Conservation (phyloP, 2,113 vertebrate genomes). For the Passerina amoena region DNA sequence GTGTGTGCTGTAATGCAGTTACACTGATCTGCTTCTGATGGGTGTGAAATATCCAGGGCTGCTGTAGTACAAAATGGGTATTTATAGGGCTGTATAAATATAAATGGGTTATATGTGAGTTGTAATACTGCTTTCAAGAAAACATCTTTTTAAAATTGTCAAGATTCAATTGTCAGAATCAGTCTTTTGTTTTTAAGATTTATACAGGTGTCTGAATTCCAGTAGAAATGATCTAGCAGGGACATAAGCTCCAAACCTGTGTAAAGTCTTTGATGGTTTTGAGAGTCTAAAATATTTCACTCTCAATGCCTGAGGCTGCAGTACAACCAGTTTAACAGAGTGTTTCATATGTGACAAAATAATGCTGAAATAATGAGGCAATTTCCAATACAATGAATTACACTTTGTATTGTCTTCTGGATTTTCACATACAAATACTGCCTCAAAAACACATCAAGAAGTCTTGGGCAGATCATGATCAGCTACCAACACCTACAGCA, state of each 20-base stretch:
- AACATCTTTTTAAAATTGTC: neutral
- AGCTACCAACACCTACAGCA: neutral
- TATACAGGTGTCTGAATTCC: neutral
- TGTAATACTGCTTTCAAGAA: neutral
- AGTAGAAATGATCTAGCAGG: neutral
- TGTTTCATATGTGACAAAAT: neutral
- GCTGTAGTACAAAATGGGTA: neutral
- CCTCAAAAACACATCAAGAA: neutral
- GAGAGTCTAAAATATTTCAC: neutral
- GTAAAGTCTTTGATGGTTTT: neutral
- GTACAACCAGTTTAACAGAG: neutral
- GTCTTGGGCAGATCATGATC: neutral
- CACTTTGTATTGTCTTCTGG: neutral
- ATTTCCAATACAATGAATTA: neutral
- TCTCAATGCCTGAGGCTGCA: neutral
- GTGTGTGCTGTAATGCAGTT: neutral
- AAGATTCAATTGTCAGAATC: neutral
- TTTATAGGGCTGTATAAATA: neutral
- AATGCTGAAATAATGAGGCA: neutral
- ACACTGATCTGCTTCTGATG: neutral
- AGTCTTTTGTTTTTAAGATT: neutral
- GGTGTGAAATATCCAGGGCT: neutral
- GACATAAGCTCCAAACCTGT: neutral
- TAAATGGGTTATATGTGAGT: neutral
- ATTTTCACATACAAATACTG: neutral